A percentile compares a stretch with the other conserved stretches of the same genome.
These are phyloP conservation scores for Gnatocerus cornutus DNA, from an alignment of 2,888 invertebrate species.

Conservation along the genomic window DNA sequence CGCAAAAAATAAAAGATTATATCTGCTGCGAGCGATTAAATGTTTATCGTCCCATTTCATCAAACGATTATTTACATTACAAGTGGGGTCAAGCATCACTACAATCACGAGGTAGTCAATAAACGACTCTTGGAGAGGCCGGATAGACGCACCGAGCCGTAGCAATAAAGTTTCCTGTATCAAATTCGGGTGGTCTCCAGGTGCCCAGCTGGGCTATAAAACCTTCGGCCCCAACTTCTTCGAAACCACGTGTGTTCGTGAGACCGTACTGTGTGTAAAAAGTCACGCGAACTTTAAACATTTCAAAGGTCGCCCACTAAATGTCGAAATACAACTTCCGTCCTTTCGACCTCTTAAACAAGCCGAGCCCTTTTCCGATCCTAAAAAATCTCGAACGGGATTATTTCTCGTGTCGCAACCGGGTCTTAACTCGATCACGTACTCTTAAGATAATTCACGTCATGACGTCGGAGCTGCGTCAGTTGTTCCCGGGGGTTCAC, in stretches of 20 bases:
- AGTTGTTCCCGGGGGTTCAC: constrained; percentile 56
- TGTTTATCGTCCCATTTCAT: too few species aligned
- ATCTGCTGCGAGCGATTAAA: too few species aligned
- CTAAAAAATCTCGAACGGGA: constrained; percentile 25
- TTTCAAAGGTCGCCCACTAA: constrained; percentile 39
- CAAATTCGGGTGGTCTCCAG: too few species aligned
- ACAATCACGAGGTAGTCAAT: too few species aligned
- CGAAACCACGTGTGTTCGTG: constrained; percentile 2
- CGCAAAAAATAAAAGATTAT: too few species aligned
- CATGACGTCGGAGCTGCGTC: constrained; percentile 53
- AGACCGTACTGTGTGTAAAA: constrained; percentile 15
- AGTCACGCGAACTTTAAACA: constrained; percentile 49
- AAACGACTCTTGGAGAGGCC: too few species aligned
- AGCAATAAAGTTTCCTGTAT: too few species aligned
- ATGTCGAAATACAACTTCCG: constrained; percentile 7
- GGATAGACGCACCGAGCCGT: too few species aligned
- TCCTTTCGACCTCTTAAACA: constrained; percentile 1
- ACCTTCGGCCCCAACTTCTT: background rate
- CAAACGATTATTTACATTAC: too few species aligned
- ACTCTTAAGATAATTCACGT: constrained; percentile 52
- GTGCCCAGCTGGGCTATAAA: too few species aligned
- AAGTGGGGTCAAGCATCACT: too few species aligned
- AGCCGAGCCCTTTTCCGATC: background rate
- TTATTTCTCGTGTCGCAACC: constrained; percentile 15
- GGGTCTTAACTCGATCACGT: constrained; percentile 42